Conservation (phyloP, 2,797 vertebrate species). For the Myotis myotis region DNA sequence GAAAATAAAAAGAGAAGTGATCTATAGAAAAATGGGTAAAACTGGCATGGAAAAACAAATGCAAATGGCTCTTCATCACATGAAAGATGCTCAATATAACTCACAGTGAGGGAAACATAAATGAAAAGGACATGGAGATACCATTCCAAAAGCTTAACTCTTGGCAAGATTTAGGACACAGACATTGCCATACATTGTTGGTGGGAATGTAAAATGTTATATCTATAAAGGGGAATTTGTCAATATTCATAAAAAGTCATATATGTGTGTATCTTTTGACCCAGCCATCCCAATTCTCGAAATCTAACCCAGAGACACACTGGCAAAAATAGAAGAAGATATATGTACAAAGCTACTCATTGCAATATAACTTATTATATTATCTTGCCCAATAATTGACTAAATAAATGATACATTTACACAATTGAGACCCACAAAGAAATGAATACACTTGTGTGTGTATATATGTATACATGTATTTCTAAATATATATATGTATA, state of each 20-base stretch:
- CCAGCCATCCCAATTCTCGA: not conserved
- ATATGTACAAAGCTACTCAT: not conserved
- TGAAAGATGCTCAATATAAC: not conserved
- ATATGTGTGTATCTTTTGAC: not conserved
- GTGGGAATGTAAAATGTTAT: not conserved
- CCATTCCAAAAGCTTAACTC: not conserved
- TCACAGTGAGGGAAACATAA: not conserved
- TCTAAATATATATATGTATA: not conserved
- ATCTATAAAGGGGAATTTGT: not conserved
- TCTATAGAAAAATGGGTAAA: slow-evolving; percentile 40
- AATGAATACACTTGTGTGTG: not conserved
- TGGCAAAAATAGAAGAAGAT: not conserved
- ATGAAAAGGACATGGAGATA: not conserved
- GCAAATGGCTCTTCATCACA: slow-evolving; percentile 15
- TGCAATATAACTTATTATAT: not conserved
- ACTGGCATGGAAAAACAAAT: not conserved
- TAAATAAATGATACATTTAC: not conserved
- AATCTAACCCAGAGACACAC: not conserved
- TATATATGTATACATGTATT: not conserved
- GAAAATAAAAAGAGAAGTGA: not conserved
- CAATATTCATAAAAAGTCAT: not conserved
- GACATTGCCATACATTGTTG: not conserved
- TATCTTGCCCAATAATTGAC: not conserved
- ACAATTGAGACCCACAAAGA: not conserved
- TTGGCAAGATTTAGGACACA: not conserved